A percentile compares a stretch with the other conserved stretches of the same genome.
These are phyloP conservation scores for Procavia capensis DNA, from an alignment of 2,113 vertebrate species.

Conservation along the genomic window DNA sequence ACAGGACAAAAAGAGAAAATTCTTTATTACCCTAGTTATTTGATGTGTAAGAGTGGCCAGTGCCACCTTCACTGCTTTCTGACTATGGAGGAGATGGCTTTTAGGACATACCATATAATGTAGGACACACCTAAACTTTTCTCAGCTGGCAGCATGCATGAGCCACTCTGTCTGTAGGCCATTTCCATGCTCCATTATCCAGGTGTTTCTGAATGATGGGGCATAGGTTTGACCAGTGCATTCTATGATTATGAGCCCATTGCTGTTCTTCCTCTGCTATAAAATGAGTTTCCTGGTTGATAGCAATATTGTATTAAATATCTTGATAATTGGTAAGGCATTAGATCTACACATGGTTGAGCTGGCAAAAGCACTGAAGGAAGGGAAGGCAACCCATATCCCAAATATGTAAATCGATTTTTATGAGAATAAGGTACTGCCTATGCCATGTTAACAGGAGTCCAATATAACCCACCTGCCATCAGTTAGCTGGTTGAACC, in stretches of 20 bases:
- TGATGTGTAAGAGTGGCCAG: not conserved
- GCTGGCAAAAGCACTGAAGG: not conserved
- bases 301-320: not conserved
- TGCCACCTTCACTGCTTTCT: not conserved
- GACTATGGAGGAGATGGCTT: not conserved
- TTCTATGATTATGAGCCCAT: not conserved
- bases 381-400: not conserved
- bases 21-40: not conserved
- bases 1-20: not conserved
- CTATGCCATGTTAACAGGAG: not conserved
- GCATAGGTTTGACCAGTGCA: not conserved
- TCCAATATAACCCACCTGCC: not conserved
- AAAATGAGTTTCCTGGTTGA: not conserved
- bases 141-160: not conserved
- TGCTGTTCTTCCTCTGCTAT: not conserved
- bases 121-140: not conserved
- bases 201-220: not conserved
- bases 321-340: not conserved
- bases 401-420: not conserved
- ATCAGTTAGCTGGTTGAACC: not conserved
- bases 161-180: not conserved
- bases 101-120: not conserved
- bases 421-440: not conserved
- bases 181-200: not conserved
- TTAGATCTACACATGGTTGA: not conserved